Evolutionary conservation across 92 coral and sea anemone species (phyloP).

Genomic region (Montipora capitata): DNA sequence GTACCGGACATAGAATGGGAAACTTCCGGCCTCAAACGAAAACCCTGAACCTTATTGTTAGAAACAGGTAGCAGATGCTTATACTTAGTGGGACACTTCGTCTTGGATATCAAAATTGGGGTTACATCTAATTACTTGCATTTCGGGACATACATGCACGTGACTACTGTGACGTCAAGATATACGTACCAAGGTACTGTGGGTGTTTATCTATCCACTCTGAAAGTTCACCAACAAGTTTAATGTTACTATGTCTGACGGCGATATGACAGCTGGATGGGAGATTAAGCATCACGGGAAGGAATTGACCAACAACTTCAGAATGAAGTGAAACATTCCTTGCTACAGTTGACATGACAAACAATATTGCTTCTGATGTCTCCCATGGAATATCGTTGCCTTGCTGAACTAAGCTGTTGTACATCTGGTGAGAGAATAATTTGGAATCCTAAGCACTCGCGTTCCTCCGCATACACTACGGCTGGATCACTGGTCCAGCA

Average conservation of each 20-base stretch:
- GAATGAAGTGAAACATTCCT: slow-evolving; percentile 81
- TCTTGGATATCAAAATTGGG: too few relatives aligned
- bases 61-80: too few relatives aligned
- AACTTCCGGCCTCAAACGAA: too few relatives aligned
- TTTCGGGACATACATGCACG: too few relatives aligned
- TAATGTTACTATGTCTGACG: slow-evolving; percentile 89
- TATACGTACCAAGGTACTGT: slow-evolving; percentile 77
- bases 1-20: too few relatives aligned
- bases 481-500: too few relatives aligned
- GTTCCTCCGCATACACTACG: too few relatives aligned
- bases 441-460: too few relatives aligned
- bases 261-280: slow-evolving; percentile 85
- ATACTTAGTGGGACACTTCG: too few relatives aligned
- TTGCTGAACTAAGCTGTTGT: slow-evolving; percentile 82
- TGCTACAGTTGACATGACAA: slow-evolving; percentile 97
- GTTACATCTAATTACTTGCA: too few relatives aligned
- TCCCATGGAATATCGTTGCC: slow-evolving; percentile 87
- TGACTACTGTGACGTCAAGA: too few relatives aligned
- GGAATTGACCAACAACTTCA: slow-evolving; percentile 82
- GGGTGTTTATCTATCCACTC: slow-evolving; percentile 95
- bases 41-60: too few relatives aligned
- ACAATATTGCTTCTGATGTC: slow-evolving; percentile 89
- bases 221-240: slow-evolving; percentile 92
- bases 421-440: slow-evolving; percentile 73
- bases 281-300: slow-evolving; percentile 81